Evolutionary conservation across 30 jellyfish, hydroid and myxozoan genomes (phyloP), one percentile per base, ranked within the genome.

Genomic region (Turritopsis rubra): DNA sequence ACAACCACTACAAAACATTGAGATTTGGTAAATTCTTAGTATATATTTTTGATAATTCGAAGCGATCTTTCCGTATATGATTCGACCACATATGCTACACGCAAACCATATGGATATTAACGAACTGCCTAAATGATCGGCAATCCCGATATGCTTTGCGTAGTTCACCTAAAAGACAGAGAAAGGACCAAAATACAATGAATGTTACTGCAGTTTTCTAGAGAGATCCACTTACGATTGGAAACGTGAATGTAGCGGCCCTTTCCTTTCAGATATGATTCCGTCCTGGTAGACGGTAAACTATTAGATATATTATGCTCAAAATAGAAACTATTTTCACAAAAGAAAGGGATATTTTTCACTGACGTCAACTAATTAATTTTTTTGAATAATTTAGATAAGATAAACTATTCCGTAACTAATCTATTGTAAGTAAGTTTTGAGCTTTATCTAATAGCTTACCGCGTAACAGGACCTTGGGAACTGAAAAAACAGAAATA

Each of bases 1-100:
- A 0, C 78, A 74, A 1, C 96, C 98, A 81, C 95, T 92, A 23
- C 54, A 81, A 82, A 85, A 92, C 98, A 92, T 88, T 25, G 93
- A 85, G 26, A 82, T 54, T 75, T 92, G 98, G 79, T 92, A 92
- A 26, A 92, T 54, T 18, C 83, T 78, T 65, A 83, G 60, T 18
- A 95, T 88, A 28, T 74, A 3, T 73, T 54, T 73, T 24, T 92
- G 92, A 30, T 65, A 71, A n/a, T 53, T 70, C 71, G 87, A 82
- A 70, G 93, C 75, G n/a, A 92, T 23, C 81, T 85, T 84, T 5
- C 98, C 98, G 83, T 83, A 92, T 24, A 79, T 71, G 8, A 87
- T 70, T 19, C 98, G 84, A 8, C 98, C 98, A 19, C 87, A 65
- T 74, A 92, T 88, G 41, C 92, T 84, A 73, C 96, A 82, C 20